These are phyloP conservation scores for Sebastes matsubarae DNA, from an alignment of 2,797 vertebrate genomes.

Conservation along the genomic window DNA sequence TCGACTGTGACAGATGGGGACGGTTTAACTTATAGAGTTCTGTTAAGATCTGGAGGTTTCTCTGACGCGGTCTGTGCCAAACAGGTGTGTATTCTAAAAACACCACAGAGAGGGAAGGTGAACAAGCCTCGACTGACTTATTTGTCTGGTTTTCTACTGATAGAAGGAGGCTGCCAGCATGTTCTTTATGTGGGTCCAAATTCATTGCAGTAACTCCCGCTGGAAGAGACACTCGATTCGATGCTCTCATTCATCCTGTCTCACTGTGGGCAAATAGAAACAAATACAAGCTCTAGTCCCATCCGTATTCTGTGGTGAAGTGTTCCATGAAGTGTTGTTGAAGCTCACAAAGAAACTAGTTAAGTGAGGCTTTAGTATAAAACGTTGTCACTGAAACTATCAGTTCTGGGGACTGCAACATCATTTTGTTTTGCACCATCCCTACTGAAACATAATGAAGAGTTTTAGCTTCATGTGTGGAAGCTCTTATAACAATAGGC, in stretches of 20 bases:
- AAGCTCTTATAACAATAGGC: not conserved
- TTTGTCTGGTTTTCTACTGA: constrained; percentile 57
- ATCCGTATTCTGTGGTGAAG: not conserved
- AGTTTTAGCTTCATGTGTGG: not conserved
- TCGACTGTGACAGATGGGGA: constrained; percentile 84
- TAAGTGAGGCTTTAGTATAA: not conserved
- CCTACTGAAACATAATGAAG: not conserved
- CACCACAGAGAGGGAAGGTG: constrained; percentile 64
- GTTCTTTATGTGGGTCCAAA: constrained; percentile 10
- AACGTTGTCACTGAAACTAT: not conserved
- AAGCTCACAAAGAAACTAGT: not conserved
- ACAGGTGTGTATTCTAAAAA: constrained; percentile 83
- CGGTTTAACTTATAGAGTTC: constrained; percentile 87
- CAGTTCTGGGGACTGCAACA: not conserved
- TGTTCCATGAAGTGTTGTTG: not conserved
- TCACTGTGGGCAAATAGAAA: constrained; percentile 14
- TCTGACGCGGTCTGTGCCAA: constrained; percentile 79
- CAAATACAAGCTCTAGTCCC: not conserved
- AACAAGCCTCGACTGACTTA: constrained; percentile 61
- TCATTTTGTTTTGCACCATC: constrained; percentile 2
- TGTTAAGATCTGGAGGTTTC: constrained; percentile 85
- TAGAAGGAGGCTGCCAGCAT: constrained; percentile 24
- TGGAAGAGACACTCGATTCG: not conserved
- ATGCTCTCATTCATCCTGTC: constrained; percentile 8
- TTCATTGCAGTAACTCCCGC: constrained; percentile 5